Evolutionary conservation across 2,797 vertebrate species (phyloP).

Genomic region (Salarias fasciatus): DNA sequence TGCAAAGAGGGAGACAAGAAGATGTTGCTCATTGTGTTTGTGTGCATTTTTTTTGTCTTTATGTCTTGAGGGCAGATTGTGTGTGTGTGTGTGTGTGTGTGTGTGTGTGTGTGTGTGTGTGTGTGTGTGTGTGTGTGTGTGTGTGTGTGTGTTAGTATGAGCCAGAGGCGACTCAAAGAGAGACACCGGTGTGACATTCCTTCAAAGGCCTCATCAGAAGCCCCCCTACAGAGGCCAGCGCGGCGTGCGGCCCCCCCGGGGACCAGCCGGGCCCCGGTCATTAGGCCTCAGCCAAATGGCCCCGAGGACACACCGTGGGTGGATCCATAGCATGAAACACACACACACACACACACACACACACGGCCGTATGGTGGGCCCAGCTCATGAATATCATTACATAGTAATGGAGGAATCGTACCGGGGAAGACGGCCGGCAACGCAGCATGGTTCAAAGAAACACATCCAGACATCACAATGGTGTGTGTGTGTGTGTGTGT

Average conservation of each 20-base stretch:
- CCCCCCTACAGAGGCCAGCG: constrained; percentile 56
- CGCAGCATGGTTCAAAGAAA: constrained; percentile 39
- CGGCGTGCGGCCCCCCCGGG: constrained; percentile 58
- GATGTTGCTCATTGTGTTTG: constrained; percentile 19
- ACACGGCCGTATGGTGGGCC: constrained; percentile 58
- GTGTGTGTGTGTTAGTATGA: constrained; percentile 27
- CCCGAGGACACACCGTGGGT: constrained; percentile 58
- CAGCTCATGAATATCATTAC: constrained; percentile 82
- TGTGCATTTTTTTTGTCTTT: neutral
- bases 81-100: constrained; percentile 12
- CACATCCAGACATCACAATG: constrained; percentile 12
- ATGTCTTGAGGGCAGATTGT: constrained; percentile 44
- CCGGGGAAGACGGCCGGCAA: constrained; percentile 51
- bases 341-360: constrained; percentile 58
- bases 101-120: constrained; percentile 19
- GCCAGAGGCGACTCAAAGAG: constrained; percentile 61
- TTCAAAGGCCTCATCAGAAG: constrained; percentile 72
- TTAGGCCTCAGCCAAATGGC: constrained; percentile 74
- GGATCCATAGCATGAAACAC: constrained; percentile 70
- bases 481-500: constrained; percentile 12
- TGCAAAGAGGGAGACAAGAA: neutral
- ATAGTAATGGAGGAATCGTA: constrained; percentile 67
- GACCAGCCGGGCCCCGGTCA: constrained; percentile 66
- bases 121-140: constrained; percentile 24
- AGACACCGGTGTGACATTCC: constrained; percentile 75